Conservation (phyloP, 1,140 invertebrate genomes). For the Drosophila mayri region DNA sequence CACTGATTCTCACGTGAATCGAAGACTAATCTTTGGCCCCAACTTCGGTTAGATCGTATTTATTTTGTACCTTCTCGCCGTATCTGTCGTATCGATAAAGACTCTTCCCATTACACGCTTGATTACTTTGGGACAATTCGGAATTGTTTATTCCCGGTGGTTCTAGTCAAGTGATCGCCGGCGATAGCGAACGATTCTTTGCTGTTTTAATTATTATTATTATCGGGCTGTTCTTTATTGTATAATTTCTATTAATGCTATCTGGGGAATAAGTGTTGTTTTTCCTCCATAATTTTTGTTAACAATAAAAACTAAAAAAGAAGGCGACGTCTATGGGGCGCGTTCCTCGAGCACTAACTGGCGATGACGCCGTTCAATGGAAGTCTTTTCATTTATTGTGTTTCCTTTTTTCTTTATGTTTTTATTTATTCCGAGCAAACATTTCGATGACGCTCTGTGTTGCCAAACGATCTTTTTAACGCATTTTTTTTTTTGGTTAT, state of each 20-base stretch:
- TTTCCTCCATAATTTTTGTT: slow-evolving; percentile 55
- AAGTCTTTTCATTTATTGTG: slow-evolving; percentile 73
- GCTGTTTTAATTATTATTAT: slow-evolving; percentile 48
- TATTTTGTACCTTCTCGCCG: neutral
- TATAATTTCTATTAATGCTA: slow-evolving; percentile 64
- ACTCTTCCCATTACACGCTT: slow-evolving; percentile 42
- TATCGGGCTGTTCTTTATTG: slow-evolving; percentile 21
- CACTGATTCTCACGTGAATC: slow-evolving; percentile 24
- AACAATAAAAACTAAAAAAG: slow-evolving; percentile 50
- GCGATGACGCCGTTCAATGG: slow-evolving; percentile 64
- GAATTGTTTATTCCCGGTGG: slow-evolving; percentile 40
- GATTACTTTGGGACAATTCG: slow-evolving; percentile 44
- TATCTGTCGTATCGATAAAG: slow-evolving; percentile 9
- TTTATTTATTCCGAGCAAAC: slow-evolving; percentile 75
- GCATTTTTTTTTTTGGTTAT: slow-evolving; percentile 26
- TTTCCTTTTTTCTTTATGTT: slow-evolving; percentile 63
- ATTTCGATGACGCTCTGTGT: slow-evolving; percentile 73
- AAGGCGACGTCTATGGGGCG: slow-evolving; percentile 42
- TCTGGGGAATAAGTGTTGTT: slow-evolving; percentile 43
- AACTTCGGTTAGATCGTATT: neutral
- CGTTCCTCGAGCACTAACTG: slow-evolving; percentile 40
- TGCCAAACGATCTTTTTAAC: slow-evolving; percentile 47
- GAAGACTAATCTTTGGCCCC: slow-evolving; percentile 8
- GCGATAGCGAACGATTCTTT: slow-evolving; percentile 30
- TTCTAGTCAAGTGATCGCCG: slow-evolving; percentile 45